phyloP scores from a whole-genome alignment of 92 coral and sea anemone species.

The Pocillopora meandrina region DNA sequence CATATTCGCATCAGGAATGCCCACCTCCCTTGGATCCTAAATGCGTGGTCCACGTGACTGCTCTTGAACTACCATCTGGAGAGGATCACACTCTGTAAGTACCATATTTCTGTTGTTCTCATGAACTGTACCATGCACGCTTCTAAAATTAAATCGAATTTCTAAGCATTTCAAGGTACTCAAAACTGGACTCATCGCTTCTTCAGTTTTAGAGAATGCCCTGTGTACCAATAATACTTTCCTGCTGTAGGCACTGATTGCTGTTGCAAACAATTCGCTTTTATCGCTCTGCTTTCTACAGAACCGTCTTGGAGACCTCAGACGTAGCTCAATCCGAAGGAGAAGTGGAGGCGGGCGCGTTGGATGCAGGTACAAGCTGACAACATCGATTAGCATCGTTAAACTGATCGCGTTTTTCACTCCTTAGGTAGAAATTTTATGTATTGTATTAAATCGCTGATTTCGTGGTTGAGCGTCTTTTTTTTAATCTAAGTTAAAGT shows the following conservation, averaged over 20 bases:
- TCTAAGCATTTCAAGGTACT: too few relatives aligned
- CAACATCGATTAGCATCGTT: background rate
- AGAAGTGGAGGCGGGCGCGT: slow-evolving; percentile 1
- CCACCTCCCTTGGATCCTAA: slow-evolving; percentile 82
- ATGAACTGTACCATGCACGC: too few relatives aligned
- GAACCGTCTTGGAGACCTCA: slow-evolving; percentile 17
- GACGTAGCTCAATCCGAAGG: slow-evolving; percentile 32
- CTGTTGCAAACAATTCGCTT: background rate
- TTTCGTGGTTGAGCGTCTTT: too few relatives aligned
- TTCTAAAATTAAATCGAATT: too few relatives aligned
- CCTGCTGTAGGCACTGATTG: too few relatives aligned
- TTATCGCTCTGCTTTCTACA: background rate
- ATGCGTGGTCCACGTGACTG: slow-evolving; percentile 79
- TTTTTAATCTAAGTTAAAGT: too few relatives aligned
- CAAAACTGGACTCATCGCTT: too few relatives aligned
- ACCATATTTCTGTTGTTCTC: background rate
- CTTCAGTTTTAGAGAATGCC: too few relatives aligned
- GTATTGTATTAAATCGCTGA: too few relatives aligned
- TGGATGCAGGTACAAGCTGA: slow-evolving; percentile 46
- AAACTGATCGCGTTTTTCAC: background rate
- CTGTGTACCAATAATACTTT: too few relatives aligned
- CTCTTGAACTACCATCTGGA: slow-evolving; percentile 73
- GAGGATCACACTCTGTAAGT: slow-evolving; percentile 80
- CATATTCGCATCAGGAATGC: slow-evolving; percentile 62
- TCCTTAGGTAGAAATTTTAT: too few relatives aligned